Base-by-base conservation (phyloP, 1,140 invertebrate genomes). In the Caenorhabditis briggsae region DNA sequence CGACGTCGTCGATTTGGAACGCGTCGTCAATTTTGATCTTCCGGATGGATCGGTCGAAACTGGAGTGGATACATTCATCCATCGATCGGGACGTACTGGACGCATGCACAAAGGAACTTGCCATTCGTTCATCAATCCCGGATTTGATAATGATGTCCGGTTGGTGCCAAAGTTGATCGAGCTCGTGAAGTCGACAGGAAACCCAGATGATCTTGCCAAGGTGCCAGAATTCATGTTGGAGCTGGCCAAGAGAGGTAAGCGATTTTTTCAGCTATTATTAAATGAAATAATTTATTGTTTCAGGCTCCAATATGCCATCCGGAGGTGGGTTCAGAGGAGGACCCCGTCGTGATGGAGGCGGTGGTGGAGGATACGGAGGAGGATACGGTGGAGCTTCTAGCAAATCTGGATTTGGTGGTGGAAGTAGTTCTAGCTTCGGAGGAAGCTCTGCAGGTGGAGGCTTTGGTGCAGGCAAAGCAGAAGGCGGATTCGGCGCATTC, bases 11-110 rank as follows among this genome's bases (percentile, higher is more conserved):
- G 55, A 65, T 48, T 25, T 84, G 16, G 56, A 84, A 41, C 20
- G 59, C 16, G 83, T 84, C 16, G 65, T 84, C 83, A 84, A 84
- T n/a, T 84, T 65, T 16, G 83, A 84, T 48, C 16, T 84, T 43
- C 83, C 83, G 0, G 33, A 64, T 41, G 53, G 82, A 11, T 12
- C 3, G 2, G 16, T 7, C 16, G 82, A 83, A 5, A 46, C 5
- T 20, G 83, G n/a, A 2, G 7, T 14, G 0, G 56, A 50, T 12
- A 84, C 56, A 5, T 84, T 61, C 20, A 64, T 65, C 16, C 83
- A 84, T 50, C 55, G 83, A 16, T 46, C 59, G 7, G 83, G 83
- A 12, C 25, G 83, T 46, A 84, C 83, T 53, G 83, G 83, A 14
- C 55, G 83, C 12, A 64, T 65, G 55, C 58, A 65, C 14, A 50